phyloP scores from a whole-genome alignment of 2,113 vertebrate genomes.

The Gallinago undulata region DNA sequence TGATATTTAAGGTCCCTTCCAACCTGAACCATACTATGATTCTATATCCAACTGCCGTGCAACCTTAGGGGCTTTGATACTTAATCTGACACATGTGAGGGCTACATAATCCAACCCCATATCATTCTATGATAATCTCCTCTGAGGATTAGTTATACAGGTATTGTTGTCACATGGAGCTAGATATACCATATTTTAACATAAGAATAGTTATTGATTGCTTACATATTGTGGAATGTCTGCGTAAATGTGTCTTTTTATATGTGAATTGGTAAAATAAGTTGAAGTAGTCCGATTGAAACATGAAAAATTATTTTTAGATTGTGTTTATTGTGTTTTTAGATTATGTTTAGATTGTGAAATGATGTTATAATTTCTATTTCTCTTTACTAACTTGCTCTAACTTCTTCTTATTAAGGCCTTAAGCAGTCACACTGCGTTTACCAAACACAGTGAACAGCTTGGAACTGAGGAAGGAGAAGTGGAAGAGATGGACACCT shows the following conservation, averaged over 20 bases:
- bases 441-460: slow-evolving; percentile 80
- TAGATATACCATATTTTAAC: not conserved
- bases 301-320: not conserved
- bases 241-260: not conserved
- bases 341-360: not conserved
- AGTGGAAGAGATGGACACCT: slow-evolving; percentile 91
- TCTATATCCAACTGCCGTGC: not conserved
- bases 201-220: not conserved
- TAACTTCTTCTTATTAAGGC: slow-evolving; percentile 74
- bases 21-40: too few relatives aligned
- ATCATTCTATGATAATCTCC: not conserved
- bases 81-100: accelerated
- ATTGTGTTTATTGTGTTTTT: not conserved
- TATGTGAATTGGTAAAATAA: not conserved
- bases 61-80: not conserved
- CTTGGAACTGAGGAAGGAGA: slow-evolving; percentile 88
- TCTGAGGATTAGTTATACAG: not conserved
- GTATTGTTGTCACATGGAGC: not conserved
- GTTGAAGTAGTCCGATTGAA: not conserved
- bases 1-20: too few relatives aligned
- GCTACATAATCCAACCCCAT: not conserved
- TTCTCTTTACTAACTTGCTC: slow-evolving; percentile 43
- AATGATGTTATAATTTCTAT: not conserved
- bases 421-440: slow-evolving; percentile 80
- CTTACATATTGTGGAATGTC: not conserved